A percentile compares a stretch with the other conserved stretches of the same genome.
Conservation (phyloP, 2,797 vertebrate species). For the Limosa lapponica region DNA sequence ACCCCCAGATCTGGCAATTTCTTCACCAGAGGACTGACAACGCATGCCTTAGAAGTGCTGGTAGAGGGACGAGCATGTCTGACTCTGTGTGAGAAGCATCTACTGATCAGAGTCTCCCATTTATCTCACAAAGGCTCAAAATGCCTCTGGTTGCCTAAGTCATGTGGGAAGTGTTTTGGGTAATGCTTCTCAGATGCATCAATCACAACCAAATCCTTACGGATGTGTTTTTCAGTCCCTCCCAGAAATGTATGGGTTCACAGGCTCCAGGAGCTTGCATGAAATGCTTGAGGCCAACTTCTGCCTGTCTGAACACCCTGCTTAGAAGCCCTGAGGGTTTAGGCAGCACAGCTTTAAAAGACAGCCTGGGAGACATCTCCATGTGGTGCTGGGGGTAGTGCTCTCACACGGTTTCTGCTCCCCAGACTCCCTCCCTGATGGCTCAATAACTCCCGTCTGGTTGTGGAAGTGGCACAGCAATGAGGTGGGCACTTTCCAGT, state of each 20-base stretch:
- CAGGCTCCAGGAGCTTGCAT: not conserved
- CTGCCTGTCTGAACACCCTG: not conserved
- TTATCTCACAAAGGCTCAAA: constrained; percentile 2
- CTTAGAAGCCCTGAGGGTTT: not conserved
- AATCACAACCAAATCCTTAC: constrained; percentile 39
- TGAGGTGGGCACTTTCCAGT: not conserved
- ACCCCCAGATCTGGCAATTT: constrained; percentile 4
- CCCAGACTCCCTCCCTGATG: not conserved
- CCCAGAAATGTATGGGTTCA: constrained; percentile 7
- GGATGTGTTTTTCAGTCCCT: not conserved
- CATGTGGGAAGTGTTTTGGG: constrained; percentile 53
- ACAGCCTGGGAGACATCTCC: not conserved
- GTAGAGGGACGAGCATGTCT: not conserved
- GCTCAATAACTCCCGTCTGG: not conserved
- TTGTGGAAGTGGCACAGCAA: not conserved
- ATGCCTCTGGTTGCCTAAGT: constrained; percentile 44
- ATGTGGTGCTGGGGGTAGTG: not conserved
- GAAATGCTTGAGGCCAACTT: not conserved
- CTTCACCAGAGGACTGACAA: not conserved
- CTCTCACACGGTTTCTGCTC: not conserved
- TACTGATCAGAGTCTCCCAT: constrained; percentile 3
- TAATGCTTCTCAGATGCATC: constrained; percentile 68
- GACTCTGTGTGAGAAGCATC: constrained; percentile 34
- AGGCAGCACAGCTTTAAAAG: not conserved
- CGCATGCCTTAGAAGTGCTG: not conserved